These are phyloP conservation scores for Capreolus pygargus DNA, from an alignment of 2,113 vertebrate genomes.

Conservation along the genomic window DNA sequence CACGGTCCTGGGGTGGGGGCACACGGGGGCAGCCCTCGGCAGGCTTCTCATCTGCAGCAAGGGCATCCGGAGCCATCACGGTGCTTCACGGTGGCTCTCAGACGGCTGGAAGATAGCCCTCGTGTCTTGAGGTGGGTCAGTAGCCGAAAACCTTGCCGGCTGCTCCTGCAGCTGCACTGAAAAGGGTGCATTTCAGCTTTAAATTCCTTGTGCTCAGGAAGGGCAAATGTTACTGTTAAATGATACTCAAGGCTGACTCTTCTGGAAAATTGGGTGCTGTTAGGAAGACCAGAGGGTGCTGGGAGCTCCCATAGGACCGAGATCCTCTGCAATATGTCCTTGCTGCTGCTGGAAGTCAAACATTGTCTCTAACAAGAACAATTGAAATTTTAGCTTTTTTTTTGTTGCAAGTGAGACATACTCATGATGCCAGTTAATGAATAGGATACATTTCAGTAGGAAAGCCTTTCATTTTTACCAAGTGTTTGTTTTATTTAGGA, in stretches of 20 bases:
- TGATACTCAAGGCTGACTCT: neutral
- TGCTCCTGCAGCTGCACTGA: neutral
- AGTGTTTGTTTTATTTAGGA: slow-evolving; percentile 83
- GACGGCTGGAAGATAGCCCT: neutral
- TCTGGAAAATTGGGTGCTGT: neutral
- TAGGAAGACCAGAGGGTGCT: neutral
- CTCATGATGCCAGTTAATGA: neutral
- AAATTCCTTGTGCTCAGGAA: neutral
- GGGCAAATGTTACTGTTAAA: neutral
- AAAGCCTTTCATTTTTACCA: neutral
- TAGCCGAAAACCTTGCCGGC: neutral
- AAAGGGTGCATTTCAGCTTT: neutral
- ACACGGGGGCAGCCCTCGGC: neutral
- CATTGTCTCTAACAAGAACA: neutral
- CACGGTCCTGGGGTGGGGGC: too few relatives aligned
- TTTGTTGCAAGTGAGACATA: neutral
- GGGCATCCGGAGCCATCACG: neutral
- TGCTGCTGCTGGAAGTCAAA: neutral
- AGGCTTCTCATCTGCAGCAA: neutral
- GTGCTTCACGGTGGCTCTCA: neutral
- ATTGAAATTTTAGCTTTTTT: neutral
- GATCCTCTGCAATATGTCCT: neutral
- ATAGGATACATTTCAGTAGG: neutral
- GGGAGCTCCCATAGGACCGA: fast-evolving
- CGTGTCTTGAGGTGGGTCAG: neutral